Evolutionary conservation across 2,797 vertebrate species (phyloP), one percentile per base, ranked within the genome.

Genomic region (Champsocephalus esox): DNA sequence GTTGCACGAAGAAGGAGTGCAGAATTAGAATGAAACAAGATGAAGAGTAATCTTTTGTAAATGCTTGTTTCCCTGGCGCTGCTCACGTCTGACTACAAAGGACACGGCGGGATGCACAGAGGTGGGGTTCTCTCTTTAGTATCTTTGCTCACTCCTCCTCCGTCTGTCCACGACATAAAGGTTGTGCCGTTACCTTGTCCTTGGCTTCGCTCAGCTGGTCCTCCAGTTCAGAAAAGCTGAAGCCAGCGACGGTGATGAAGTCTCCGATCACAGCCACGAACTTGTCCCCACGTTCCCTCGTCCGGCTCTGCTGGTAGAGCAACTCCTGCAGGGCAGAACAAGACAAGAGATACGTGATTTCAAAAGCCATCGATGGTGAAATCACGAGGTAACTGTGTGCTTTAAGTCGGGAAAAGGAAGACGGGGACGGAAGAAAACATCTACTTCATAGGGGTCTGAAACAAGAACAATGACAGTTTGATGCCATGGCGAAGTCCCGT

Each of bases 241-340:
- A 99, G 85, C 97, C 97, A 54, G 98, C 98, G 75, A 99, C 97
- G 0, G 98, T 99, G 94, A 99, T 98, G 93, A 99, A 99, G 95
- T 99, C 97, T 0, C 96, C 94, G 92, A 99, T 98, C 87, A 99
- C 96, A 0, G 97, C 96, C 79, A 98, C 96, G 43, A 99, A 99
- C 81, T 96, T 98, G 86, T 99, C 98, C 9, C 94, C 96, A 0
- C 94, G 88, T 66, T 98, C 96, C 78, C 93, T 91, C 21, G 89
- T 75, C 67, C 96, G 95, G 89, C 91, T 91, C 89, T 96, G 96
- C 93, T 99, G 98, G 87, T 99, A 99, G 54, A 96, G 96, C 77
- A 99, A 92, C 80, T 99, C 98, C 98, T 99, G 88, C 11, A 32
- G 62, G 38, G 3, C 14, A 1, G 9, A 10, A 9, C 24, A 4